phyloP scores from a whole-genome alignment of 1,140 invertebrate species.

The Calycopis cecrops region DNA sequence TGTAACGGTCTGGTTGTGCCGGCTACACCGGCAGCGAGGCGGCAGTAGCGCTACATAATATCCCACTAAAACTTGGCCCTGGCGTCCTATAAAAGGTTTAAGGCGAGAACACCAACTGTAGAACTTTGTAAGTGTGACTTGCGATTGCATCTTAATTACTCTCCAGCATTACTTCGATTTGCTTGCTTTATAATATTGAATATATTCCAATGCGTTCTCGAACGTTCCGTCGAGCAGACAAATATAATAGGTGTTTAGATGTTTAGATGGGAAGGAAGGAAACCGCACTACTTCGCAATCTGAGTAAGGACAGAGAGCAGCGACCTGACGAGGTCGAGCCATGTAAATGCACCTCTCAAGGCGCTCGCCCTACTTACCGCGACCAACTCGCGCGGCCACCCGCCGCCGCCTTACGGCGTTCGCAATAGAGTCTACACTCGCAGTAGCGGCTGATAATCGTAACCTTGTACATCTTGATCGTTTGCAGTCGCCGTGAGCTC shows the following conservation, averaged over 20 bases:
- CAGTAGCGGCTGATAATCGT: not conserved
- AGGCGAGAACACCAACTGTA: too few species aligned
- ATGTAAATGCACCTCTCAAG: constrained; percentile 46
- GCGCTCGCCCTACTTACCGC: constrained; percentile 35
- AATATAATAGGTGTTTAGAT: constrained; percentile 13
- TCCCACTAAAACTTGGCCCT: too few species aligned
- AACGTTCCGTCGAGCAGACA: too few species aligned
- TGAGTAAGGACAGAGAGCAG: constrained; percentile 40
- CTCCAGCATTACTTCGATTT: too few species aligned
- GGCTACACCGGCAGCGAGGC: too few species aligned
- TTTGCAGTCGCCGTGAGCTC: constrained; percentile 12
- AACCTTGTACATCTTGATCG: constrained; percentile 12
- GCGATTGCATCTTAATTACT: too few species aligned
- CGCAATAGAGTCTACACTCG: constrained; percentile 14
- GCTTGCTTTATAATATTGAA: too few species aligned
- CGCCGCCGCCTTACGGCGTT: constrained; percentile 9
- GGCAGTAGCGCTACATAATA: too few species aligned
- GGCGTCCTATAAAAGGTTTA: too few species aligned
- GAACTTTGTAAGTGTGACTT: too few species aligned
- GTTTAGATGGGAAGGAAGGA: constrained; percentile 43
- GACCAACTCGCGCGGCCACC: constrained; percentile 11
- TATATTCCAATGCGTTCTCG: too few species aligned
- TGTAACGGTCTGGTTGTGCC: too few species aligned
- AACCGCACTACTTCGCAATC: constrained; percentile 34
- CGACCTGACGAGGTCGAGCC: constrained; percentile 37